Conservation (phyloP, 2,113 vertebrate species). For the Megaptera novaeangliae region DNA sequence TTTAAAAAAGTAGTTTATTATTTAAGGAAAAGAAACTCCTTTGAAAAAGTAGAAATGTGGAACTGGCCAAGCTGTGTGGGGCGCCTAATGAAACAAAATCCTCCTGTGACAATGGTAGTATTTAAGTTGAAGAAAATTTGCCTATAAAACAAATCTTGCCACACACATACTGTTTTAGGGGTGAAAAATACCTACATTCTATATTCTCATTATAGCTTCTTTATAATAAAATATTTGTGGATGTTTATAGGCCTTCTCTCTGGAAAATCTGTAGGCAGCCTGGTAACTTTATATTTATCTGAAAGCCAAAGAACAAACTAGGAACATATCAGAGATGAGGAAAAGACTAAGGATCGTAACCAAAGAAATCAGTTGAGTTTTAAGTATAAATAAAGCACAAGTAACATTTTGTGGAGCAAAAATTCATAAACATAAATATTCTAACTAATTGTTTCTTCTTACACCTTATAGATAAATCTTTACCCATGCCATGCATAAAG, state of each 20-base stretch:
- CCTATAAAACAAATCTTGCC: background rate
- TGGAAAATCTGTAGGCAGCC: background rate
- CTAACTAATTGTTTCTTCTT: background rate
- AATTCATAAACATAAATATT: constrained; percentile 5
- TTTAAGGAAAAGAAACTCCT: background rate
- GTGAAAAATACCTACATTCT: background rate
- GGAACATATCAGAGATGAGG: background rate
- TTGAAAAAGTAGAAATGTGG: background rate
- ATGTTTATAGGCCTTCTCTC: background rate
- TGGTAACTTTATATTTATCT: background rate
- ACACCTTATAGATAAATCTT: constrained; percentile 14
- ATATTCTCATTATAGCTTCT: background rate
- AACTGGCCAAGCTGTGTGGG: background rate
- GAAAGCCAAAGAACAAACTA: constrained; percentile 21
- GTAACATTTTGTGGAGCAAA: background rate
- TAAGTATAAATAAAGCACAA: background rate
- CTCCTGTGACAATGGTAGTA: background rate
- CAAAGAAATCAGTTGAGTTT: constrained; percentile 25
- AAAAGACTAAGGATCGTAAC: background rate
- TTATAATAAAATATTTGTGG: background rate
- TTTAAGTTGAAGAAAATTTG: background rate
- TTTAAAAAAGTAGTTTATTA: background rate
- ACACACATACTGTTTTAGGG: background rate
- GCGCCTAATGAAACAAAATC: background rate
- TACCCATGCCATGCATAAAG: background rate